Evolutionary conservation across 2,797 vertebrate species (phyloP), one percentile per base, ranked within the genome.

Genomic region (Calcarius lapponicus): DNA sequence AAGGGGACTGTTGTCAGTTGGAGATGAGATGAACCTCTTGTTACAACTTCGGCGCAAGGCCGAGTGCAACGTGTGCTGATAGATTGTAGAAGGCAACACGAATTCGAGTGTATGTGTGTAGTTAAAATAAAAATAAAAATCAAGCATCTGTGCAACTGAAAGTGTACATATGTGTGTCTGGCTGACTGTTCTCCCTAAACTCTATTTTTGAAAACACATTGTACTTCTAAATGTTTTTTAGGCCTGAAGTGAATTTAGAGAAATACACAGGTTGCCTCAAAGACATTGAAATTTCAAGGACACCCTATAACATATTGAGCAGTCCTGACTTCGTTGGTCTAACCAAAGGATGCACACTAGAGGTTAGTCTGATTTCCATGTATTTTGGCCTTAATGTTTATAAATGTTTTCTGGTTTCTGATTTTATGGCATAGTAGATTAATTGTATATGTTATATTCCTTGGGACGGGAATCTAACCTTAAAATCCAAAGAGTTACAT

Each of bases 231-330:
- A 53, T 90, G 82, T 93, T 83, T 88, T 81, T 95, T 90, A 99
- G 99, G 97, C 97, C 99, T 88, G 99, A 99, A 98, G 98, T 99
- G 80, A 98, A 96, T 75, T 94, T 98, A 96, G 98, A 98, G 96
- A 98, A 98, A 84, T 99, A 98, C 31, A 98, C 98, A 7, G 99
- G 99, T 80, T 99, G 99, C 95, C 98, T 99, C 64, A 98, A 98
- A 95, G 99, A 99, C 85, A 99, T 99, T 75, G 99, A 99, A 98
- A 98, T 99, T 95, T 99, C 99, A 93, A 98, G 99, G 97, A 99
- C 99, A 13, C 99, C 99, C 0, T 99, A 99, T 95, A 99, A 98
- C 96, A 98, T 99, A 93, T 97, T 99, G 74, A 99, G 99, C 92
- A 99, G 99, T 83, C 98, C 99, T 29, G 98, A 99, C 96, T 99